Percentiles rank a stretch among this genome's conserved stretches.
Evolutionary conservation across 2,113 vertebrate species (phyloP).

Genomic region (Ptilonorhynchus violaceus): DNA sequence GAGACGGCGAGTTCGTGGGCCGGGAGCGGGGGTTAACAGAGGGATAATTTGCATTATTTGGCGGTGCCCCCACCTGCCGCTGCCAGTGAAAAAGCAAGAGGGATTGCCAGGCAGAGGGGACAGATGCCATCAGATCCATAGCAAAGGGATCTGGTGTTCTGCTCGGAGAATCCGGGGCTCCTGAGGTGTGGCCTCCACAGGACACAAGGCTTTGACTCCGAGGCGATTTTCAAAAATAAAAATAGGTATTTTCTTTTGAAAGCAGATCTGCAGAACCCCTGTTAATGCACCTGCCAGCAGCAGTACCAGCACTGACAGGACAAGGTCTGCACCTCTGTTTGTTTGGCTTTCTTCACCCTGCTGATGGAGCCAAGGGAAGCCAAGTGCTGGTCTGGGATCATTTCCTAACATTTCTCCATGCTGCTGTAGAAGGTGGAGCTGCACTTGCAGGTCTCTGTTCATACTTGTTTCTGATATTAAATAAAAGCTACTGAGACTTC

Average conservation of each 20-base stretch:
- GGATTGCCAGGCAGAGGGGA: not conserved
- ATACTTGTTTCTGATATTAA: not conserved
- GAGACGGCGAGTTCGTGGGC: not conserved
- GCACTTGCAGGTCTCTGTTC: not conserved
- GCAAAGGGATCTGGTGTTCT: not conserved
- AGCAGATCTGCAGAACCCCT: not conserved
- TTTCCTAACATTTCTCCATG: not conserved
- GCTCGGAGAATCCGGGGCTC: not conserved
- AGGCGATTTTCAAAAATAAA: not conserved
- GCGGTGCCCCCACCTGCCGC: not conserved
- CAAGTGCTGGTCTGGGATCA: not conserved
- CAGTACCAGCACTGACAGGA: not conserved
- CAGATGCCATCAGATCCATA: accelerated
- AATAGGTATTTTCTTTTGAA: accelerated
- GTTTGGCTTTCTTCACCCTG: not conserved
- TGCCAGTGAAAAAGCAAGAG: not conserved
- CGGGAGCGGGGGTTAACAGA: not conserved
- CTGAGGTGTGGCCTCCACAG: not conserved
- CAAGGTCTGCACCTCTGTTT: not conserved
- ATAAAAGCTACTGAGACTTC: not conserved
- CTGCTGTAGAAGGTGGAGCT: not conserved
- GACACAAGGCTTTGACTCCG: not conserved
- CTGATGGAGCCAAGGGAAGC: not conserved
- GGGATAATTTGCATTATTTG: not conserved
- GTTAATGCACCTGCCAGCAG: not conserved